Evolutionary conservation across 2,113 vertebrate species (phyloP).

Genomic region (Castor canadensis): DNA sequence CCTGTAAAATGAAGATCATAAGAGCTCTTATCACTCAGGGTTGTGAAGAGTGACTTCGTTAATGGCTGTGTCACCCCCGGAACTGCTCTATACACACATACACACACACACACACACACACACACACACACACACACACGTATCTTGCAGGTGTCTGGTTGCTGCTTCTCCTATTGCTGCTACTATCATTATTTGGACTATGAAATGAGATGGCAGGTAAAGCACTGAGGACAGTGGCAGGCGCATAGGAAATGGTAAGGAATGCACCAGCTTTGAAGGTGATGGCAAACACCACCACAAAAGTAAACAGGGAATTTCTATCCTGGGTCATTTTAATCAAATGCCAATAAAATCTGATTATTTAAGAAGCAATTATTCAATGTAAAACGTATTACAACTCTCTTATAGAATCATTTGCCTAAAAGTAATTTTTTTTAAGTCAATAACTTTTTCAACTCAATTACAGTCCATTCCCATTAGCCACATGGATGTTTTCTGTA

Average conservation of each 20-base stretch:
- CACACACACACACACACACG: not conserved
- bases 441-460: not conserved
- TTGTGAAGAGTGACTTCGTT: not conserved
- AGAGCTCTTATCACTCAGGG: not conserved
- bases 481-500: not conserved
- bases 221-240: no score
- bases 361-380: not conserved
- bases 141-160: not conserved
- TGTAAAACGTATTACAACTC: not conserved
- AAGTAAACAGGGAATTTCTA: not conserved
- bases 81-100: no score
- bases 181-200: rapidly evolving
- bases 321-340: not conserved
- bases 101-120: no score
- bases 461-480: not conserved
- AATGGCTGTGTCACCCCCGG: no score
- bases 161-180: not conserved
- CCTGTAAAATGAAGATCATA: not conserved
- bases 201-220: not conserved
- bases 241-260: not conserved
- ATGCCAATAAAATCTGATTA: not conserved
- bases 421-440: not conserved
- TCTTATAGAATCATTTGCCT: not conserved
- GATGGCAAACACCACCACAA: not conserved
- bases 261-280: rapidly evolving